Percentiles rank a stretch among this genome's conserved stretches.
Conservation (phyloP, 2,113 vertebrate genomes). For the Heptranchias perlo region DNA sequence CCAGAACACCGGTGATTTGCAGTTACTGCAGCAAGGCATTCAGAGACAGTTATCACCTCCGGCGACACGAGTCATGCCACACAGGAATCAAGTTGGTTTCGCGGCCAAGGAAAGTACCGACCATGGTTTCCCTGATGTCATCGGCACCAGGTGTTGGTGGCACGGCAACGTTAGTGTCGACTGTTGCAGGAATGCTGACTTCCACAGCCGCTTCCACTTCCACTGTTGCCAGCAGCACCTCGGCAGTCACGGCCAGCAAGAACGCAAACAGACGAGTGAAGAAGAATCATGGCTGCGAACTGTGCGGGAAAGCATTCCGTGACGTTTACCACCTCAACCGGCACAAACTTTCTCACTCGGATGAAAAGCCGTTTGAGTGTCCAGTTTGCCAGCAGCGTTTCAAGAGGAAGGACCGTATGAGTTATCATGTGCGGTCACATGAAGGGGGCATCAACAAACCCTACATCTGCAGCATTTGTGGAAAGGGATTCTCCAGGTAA, state of each 20-base stretch:
- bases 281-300: slow-evolving; percentile 96
- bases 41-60: slow-evolving; percentile 96
- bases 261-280: slow-evolving; percentile 91
- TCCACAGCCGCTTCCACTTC: slow-evolving; percentile 89
- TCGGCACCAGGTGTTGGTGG: slow-evolving; percentile 80
- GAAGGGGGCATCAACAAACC: slow-evolving; percentile 96
- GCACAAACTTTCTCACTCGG: slow-evolving; percentile 95
- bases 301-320: slow-evolving; percentile 96
- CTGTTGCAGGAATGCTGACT: slow-evolving; percentile 86
- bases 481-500: slow-evolving; percentile 98
- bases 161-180: slow-evolving; percentile 78
- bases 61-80: slow-evolving; percentile 93
- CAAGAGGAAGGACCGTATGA: slow-evolving; percentile 98
- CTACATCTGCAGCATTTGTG: slow-evolving; percentile 95
- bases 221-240: slow-evolving; percentile 57
- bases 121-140: slow-evolving; percentile 74
- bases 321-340: slow-evolving; percentile 96
- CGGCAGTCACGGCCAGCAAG: slow-evolving; percentile 69
- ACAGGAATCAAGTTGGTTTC: slow-evolving; percentile 96
- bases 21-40: slow-evolving; percentile 98
- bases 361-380: slow-evolving; percentile 95
- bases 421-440: slow-evolving; percentile 93
- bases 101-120: slow-evolving; percentile 86
- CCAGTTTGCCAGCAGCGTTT: slow-evolving; percentile 97
- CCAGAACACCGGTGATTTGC: slow-evolving; percentile 94